A percentile compares a stretch with the other conserved stretches of the same genome.
These are phyloP conservation scores for Dryadula phaetusa DNA, from an alignment of 2,888 invertebrate genomes.

Conservation along the genomic window DNA sequence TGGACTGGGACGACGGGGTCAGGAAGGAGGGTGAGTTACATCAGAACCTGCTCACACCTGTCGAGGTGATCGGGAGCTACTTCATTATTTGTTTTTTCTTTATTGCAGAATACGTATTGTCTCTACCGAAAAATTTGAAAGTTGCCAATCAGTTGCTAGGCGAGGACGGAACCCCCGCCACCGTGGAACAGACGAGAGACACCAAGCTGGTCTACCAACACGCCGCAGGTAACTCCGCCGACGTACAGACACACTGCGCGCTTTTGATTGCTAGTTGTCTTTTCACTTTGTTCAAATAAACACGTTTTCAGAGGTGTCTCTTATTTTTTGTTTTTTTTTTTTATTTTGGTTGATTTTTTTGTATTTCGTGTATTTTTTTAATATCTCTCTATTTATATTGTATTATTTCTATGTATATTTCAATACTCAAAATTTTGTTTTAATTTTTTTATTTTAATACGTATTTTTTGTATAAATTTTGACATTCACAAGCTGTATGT, in stretches of 20 bases:
- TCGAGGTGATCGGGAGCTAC: no score
- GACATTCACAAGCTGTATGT: no score
- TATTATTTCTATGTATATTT: no score
- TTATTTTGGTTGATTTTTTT: no score
- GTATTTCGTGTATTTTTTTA: no score
- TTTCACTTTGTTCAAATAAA: neutral
- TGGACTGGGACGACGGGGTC: slow-evolving; percentile 87
- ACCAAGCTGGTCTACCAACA: slow-evolving; percentile 10
- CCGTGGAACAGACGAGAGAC: slow-evolving; percentile 68
- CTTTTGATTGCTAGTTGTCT: slow-evolving; percentile 39
- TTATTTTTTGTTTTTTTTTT: no score
- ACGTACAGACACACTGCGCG: slow-evolving; percentile 42
- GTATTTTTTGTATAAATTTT: no score
- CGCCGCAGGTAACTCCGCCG: slow-evolving; percentile 38
- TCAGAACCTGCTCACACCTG: no score
- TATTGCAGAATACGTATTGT: slow-evolving; percentile 71
- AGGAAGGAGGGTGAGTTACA: slow-evolving; percentile 63
- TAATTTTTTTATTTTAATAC: no score
- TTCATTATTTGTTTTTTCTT: slow-evolving; percentile 14
- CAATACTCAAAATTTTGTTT: no score
- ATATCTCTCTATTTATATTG: no score
- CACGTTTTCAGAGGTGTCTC: neutral
- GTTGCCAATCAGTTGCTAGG: slow-evolving; percentile 84
- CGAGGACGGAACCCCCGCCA: slow-evolving; percentile 70
- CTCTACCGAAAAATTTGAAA: slow-evolving; percentile 74